These are phyloP conservation scores for Sarcophaga carnaria DNA, from an alignment of 2,888 invertebrate genomes.

Conservation along the genomic window DNA sequence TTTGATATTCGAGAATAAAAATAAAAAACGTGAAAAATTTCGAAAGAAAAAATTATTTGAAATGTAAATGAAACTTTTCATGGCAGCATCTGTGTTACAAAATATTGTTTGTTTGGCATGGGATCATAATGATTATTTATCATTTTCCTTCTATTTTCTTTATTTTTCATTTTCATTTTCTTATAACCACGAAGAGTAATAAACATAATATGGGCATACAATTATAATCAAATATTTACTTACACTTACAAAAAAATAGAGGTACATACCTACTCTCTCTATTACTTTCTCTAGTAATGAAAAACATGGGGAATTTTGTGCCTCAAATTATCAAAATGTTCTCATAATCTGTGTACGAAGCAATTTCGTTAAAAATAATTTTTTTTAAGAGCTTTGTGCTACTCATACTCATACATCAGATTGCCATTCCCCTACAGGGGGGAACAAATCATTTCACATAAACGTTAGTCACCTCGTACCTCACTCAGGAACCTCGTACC, in stretches of 20 bases:
- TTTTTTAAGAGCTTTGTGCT: too few relatives aligned
- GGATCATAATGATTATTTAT: conserved; percentile 61
- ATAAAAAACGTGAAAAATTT: neutral
- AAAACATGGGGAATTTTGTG: too few relatives aligned
- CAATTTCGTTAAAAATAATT: too few relatives aligned
- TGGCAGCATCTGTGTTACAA: conserved; percentile 59
- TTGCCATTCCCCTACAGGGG: too few relatives aligned
- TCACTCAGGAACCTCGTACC: too few relatives aligned
- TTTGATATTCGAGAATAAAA: neutral
- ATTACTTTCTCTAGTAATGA: too few relatives aligned
- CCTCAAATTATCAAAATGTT: too few relatives aligned
- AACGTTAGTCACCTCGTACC: too few relatives aligned
- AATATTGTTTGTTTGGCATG: conserved; percentile 17
- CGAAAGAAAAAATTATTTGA: conserved; percentile 26
- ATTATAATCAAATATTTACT: neutral
- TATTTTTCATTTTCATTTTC: neutral
- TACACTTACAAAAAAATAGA: neutral
- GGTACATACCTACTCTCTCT: too few relatives aligned
- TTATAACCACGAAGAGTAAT: neutral
- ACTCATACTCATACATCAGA: too few relatives aligned
- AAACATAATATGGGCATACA: neutral
- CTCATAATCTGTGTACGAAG: too few relatives aligned
- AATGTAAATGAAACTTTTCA: conserved; percentile 53
- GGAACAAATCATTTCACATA: too few relatives aligned
- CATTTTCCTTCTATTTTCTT: conserved; percentile 4